Percentiles rank a stretch among this genome's conserved stretches.
phyloP scores from a whole-genome alignment of 2,797 vertebrate genomes.

The Champsocephalus gunnari region DNA sequence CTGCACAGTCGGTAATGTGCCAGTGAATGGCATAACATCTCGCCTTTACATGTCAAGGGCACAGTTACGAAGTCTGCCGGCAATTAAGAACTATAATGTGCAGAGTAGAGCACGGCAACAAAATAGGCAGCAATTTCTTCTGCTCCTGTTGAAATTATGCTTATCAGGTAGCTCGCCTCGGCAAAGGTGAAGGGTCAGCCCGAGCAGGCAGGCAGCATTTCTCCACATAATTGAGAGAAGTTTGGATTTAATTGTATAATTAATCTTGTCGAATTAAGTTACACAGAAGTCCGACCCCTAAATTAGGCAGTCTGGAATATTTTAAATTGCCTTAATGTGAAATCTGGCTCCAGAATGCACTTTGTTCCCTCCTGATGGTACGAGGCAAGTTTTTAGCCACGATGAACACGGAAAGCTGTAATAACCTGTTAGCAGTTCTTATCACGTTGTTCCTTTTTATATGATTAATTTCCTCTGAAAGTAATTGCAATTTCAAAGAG shows the following conservation, averaged over 20 bases:
- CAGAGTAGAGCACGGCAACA: conserved; percentile 77
- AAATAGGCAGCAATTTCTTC: conserved; percentile 87
- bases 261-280: conserved; percentile 99
- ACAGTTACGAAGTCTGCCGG: conserved; percentile 69
- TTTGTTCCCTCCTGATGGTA: conserved; percentile 81
- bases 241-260: conserved; percentile 99
- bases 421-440: conserved; percentile 84
- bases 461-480: conserved; percentile 83
- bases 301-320: conserved; percentile 93
- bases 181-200: conserved; percentile 89
- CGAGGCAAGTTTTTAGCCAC: conserved; percentile 73
- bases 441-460: conserved; percentile 79
- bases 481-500: conserved; percentile 78
- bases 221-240: conserved; percentile 96
- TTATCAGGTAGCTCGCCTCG: conserved; percentile 92
- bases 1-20: conserved; percentile 59
- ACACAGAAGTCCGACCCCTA: conserved; percentile 91
- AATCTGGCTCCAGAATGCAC: conserved; percentile 83
- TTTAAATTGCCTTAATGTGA: conserved; percentile 91
- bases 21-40: conserved; percentile 72
- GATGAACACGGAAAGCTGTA: conserved; percentile 73
- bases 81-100: conserved; percentile 80
- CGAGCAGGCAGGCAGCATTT: conserved; percentile 88
- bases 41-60: conserved; percentile 75
- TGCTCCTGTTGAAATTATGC: conserved; percentile 90